A percentile compares a stretch with the other conserved stretches of the same genome.
Evolutionary conservation across 1,140 invertebrate genomes (phyloP).

Genomic region (Aphaenogaster ashmeadi): DNA sequence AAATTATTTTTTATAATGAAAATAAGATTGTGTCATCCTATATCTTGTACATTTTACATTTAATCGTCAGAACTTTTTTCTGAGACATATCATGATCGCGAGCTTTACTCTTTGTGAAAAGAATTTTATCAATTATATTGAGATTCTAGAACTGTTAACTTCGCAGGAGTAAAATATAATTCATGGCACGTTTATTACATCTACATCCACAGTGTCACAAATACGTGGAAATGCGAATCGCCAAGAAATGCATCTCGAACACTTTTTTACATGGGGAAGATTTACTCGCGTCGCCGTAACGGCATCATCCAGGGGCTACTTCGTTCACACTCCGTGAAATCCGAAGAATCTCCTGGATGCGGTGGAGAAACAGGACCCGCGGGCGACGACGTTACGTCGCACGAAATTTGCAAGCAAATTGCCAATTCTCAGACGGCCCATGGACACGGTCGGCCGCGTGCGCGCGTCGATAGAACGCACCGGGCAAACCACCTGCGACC

Average conservation of each 20-base stretch:
- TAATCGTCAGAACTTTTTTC: neutral
- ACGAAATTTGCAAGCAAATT: slow-evolving; percentile 87
- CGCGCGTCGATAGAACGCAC: slow-evolving; percentile 67
- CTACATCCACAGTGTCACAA: neutral
- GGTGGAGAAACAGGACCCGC: slow-evolving; percentile 45
- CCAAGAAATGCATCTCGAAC: neutral
- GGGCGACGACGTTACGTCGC: slow-evolving; percentile 61
- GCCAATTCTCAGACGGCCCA: slow-evolving; percentile 84
- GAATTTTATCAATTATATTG: neutral
- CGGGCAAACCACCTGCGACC: slow-evolving; percentile 60
- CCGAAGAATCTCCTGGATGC: slow-evolving; percentile 58
- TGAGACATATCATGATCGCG: neutral
- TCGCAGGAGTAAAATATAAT: neutral
- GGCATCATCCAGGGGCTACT: slow-evolving; percentile 16
- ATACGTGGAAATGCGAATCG: neutral
- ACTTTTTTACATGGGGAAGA: slow-evolving; percentile 4
- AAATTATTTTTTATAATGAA: neutral
- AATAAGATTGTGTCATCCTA: neutral
- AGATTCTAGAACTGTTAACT: neutral
- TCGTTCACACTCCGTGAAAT: slow-evolving; percentile 37
- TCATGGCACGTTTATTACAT: neutral
- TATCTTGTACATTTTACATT: neutral
- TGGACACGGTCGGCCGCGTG: slow-evolving; percentile 72
- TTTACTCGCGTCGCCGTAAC: slow-evolving; percentile 12
- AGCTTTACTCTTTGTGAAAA: neutral